Evolutionary conservation across 2,113 vertebrate genomes (phyloP), one percentile per base, ranked within the genome.

Genomic region (Tetraodon nigroviridis): DNA sequence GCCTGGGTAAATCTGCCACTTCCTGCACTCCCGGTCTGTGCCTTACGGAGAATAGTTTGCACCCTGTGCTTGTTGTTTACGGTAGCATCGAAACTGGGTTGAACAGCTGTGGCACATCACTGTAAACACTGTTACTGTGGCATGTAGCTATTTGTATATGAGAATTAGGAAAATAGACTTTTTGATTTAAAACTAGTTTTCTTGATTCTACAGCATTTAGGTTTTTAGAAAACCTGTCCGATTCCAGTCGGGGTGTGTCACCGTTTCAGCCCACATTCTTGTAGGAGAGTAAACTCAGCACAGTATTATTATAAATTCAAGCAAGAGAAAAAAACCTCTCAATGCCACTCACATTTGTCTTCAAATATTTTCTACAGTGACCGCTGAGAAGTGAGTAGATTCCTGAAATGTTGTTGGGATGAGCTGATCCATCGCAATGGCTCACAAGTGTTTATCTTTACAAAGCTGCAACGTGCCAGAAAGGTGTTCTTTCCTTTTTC

Each of bases 291-390:
- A 17, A 70, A 58, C 16, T 64, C 3, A 70, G 50, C 22, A 12
- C 11, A 67, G 68, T 83, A 41, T 79, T 81, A 56, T 67, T 15
- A 46, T 47, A 7, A 7, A 18, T 22, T 18, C 37, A 7, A 51
- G 55, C 16, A 55, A 61, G 59, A 13, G 47, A 22, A 53, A 37
- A n/a, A 1, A 22, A n/a, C 3, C 8, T 18, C 13, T 44, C 16
- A 17, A 15, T 44, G 42, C 42, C 42, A 44, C 42, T 44, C 16
- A 12, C 2, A 4, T 2, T 44, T 44, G 13, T 44, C 16, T 48
- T n/a, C 10, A 19, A 18, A 48, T 1, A 19, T 48, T 48, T 48
- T 48, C 46, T 18, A 19, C 18, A 46, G 42, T 44, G 18, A 32
- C 21, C 17, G 45, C 41, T 11, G 14, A 54, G 19, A 44, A 56